Conservation (phyloP, 2,797 vertebrate genomes). For the Psittacula derbiana region DNA sequence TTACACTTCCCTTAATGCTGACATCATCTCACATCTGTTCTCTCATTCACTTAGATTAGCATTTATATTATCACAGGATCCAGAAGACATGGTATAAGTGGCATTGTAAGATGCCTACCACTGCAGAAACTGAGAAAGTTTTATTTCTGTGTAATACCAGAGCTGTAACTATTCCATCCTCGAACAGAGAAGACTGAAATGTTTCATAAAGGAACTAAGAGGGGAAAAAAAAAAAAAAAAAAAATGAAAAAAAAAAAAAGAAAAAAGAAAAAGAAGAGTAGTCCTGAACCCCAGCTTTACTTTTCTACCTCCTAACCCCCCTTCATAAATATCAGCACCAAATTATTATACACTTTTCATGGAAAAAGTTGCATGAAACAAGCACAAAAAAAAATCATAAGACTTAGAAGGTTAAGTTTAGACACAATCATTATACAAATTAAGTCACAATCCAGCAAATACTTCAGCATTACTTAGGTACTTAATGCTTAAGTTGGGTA, state of each 20-base stretch:
- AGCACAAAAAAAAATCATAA: not conserved
- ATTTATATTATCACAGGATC: constrained; percentile 31
- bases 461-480: not conserved
- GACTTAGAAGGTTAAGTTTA: not conserved
- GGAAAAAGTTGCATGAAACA: not conserved
- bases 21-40: constrained; percentile 55
- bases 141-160: not conserved
- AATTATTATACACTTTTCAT: not conserved
- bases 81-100: not conserved
- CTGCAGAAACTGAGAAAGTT: not conserved
- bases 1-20: constrained; percentile 41
- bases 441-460: not conserved
- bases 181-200: not conserved
- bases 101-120: not conserved
- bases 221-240: not conserved
- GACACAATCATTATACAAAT: not conserved
- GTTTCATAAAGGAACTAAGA: not conserved
- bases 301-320: not conserved
- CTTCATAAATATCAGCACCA: not conserved
- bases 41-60: constrained; percentile 31
- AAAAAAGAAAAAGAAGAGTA: not conserved
- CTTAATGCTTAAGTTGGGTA: not conserved
- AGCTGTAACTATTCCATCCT: not conserved
- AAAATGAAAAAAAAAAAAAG: not conserved
- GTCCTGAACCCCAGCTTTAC: not conserved